Base-by-base conservation (phyloP, 2,888 invertebrate genomes). In the Listrodromus nycthemerus region DNA sequence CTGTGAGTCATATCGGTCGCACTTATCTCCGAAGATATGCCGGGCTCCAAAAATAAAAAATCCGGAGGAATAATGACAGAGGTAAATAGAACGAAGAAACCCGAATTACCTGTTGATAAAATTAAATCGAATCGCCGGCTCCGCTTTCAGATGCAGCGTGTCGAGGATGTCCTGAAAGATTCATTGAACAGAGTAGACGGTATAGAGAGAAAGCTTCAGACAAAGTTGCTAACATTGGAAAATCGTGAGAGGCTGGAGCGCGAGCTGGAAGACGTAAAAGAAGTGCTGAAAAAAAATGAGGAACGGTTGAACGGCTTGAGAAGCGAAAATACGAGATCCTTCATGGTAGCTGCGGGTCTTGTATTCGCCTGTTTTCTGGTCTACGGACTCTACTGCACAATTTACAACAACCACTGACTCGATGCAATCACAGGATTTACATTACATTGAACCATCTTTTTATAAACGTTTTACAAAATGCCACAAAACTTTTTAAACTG, bases 171-270 rank as follows among this genome's bases (percentile, higher is more conserved):
- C 4, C 85, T 93, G 50, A 87, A 89, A 65, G 87, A 89, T 5
- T 91, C 90, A 4, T 75, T 91, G 75, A 86, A 91, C 45, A 87
- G 89, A 27, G 89, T 92, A 0, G 87, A 90, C 24, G 76, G 89
- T 2, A 87, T 93, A 8, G 91, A 92, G 69, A 89, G 86, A 74
- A 90, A 89, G 67, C 87, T 93, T n/a, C 74, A 71, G 2, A 89
- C 87, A 13, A 89, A 88, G 37, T 69, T 87, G 2, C 80, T 92
- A 7, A 91, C 89, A 0, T 74, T 82, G n/a, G 90, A 91, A 73
- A 88, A 88, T 87, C 90, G 92, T 4, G 91, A 92, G 21, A 87
- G 85, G 75, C 81, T 93, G 13, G 92, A 93, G 85, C 79, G 82
- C 1, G 91, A 92, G 75, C 86, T 93, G 50, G 89, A 89, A 55